phyloP scores from a whole-genome alignment of 2,113 vertebrate genomes.

The Callaeas wilsoni region DNA sequence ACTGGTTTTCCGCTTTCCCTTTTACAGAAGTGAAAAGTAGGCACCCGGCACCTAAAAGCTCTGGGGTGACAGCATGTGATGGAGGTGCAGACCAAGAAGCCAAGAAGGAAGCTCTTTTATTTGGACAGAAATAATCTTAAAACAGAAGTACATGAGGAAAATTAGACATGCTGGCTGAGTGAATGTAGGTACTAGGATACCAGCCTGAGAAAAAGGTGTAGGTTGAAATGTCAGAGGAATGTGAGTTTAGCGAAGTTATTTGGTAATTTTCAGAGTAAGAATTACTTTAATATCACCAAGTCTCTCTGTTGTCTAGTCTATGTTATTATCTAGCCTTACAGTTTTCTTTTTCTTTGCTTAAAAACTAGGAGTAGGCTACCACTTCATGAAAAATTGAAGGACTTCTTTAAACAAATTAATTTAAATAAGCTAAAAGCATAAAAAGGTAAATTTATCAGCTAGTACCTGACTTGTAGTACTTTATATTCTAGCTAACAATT shows the following conservation, averaged over 20 bases:
- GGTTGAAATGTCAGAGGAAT: background rate
- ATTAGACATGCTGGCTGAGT: background rate
- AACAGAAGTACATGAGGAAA: background rate
- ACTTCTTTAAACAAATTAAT: background rate
- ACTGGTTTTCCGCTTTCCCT: rapidly evolving
- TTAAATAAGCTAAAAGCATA: background rate
- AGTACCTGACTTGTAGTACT: background rate
- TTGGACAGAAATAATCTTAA: background rate
- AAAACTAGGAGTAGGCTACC: background rate
- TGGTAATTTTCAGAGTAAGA: background rate
- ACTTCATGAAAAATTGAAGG: background rate
- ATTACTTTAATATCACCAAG: background rate
- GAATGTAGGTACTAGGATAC: background rate
- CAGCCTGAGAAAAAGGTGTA: background rate
- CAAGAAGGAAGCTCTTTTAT: background rate
- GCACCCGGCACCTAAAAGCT: too few relatives aligned
- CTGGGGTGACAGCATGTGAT: background rate
- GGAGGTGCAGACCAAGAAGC: background rate
- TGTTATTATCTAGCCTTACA: background rate
- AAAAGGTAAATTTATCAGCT: background rate
- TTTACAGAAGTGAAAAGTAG: background rate
- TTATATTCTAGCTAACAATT: background rate
- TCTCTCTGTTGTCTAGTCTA: background rate
- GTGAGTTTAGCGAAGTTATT: background rate
- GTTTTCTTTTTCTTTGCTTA: background rate